These are phyloP conservation scores for Nemopilema nomurai DNA, from an alignment of 30 jellyfish, hydroid and myxozoan genomes.

Conservation along the genomic window DNA sequence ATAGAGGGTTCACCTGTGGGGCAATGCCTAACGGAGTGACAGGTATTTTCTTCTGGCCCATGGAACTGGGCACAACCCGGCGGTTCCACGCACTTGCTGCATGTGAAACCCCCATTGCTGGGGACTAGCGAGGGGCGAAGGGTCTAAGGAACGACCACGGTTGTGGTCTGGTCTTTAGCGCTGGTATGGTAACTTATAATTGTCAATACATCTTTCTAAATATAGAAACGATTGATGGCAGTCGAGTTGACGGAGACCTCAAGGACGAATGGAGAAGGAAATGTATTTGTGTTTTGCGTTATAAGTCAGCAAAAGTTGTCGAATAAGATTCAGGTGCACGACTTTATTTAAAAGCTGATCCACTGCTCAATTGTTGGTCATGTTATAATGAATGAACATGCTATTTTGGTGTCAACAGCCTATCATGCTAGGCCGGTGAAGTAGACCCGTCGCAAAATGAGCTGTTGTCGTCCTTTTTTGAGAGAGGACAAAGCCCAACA, in stretches of 20 bases:
- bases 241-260: conserved; percentile 5
- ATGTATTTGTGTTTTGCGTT: background rate
- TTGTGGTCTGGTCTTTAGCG: conserved; percentile 42
- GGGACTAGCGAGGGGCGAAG: background rate
- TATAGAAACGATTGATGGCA: conserved; percentile 37
- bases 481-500: conserved; percentile 52
- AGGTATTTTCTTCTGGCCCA: no score
- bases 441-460: conserved; percentile 21
- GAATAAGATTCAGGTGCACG: background rate
- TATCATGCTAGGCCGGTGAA: background rate
- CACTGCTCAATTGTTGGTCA: background rate
- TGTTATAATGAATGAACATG: conserved; percentile 1
- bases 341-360: background rate
- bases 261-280: conserved; percentile 28
- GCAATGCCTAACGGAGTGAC: no score
- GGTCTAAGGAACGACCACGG: background rate
- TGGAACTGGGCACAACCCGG: no score
- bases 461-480: conserved; percentile 33
- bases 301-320: background rate
- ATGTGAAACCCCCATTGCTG: no score
- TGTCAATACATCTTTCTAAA: conserved; percentile 30
- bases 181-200: conserved; percentile 10
- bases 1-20: no score
- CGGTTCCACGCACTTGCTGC: background rate
- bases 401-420: conserved; percentile 22